Conservation (phyloP, 2,797 vertebrate genomes). For the Xiphorhynchus erythropygius region DNA sequence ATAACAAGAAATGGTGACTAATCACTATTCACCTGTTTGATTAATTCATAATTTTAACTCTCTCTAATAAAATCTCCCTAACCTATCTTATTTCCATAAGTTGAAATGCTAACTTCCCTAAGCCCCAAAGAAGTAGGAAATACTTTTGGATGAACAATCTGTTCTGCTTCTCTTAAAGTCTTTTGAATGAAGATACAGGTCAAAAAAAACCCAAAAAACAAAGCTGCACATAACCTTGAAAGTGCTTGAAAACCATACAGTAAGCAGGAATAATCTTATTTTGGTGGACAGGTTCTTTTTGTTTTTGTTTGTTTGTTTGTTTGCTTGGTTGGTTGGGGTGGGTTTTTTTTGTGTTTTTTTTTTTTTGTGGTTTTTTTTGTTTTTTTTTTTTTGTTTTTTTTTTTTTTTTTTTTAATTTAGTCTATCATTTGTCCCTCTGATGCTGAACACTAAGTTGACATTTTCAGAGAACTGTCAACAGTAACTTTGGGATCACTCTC, state of each 20-base stretch:
- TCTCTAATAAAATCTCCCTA: neutral
- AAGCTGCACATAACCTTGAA: neutral
- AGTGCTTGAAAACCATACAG: neutral
- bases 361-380: too few relatives aligned
- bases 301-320: too few relatives aligned
- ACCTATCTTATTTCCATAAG: neutral
- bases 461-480: neutral
- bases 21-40: neutral
- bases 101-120: neutral
- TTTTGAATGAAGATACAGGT: too few relatives aligned
- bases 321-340: too few relatives aligned
- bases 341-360: too few relatives aligned
- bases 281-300: accelerated
- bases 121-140: neutral
- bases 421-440: neutral
- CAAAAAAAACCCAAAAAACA: neutral
- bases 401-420: too few relatives aligned
- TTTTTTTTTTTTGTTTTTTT: neutral
- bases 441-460: neutral
- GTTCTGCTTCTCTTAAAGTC: neutral
- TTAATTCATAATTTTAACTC: neutral
- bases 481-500: neutral
- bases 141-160: neutral
- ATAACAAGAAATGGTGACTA: neutral
- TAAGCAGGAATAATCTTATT: neutral